These are phyloP conservation scores for Xestia rhomboidea DNA, from an alignment of 2,888 invertebrate species.

Conservation along the genomic window DNA sequence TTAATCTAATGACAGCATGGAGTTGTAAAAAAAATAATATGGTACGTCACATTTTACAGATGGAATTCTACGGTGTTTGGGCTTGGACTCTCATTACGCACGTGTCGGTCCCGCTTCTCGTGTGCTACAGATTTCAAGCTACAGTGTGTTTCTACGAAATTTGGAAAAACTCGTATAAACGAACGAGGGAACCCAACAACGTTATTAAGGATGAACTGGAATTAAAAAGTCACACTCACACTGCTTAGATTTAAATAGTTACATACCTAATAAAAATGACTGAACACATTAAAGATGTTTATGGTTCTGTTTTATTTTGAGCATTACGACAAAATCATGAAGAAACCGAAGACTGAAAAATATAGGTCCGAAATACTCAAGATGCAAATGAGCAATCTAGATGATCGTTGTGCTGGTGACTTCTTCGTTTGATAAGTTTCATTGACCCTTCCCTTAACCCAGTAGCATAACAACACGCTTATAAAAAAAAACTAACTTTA, in stretches of 20 bases:
- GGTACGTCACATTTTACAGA: conserved; percentile 70
- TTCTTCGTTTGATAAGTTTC: not conserved
- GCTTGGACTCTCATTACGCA: conserved; percentile 94
- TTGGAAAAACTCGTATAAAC: conserved; percentile 94
- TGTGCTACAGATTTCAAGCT: conserved; percentile 94
- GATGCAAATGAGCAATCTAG: too few relatives aligned
- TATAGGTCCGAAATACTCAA: not conserved
- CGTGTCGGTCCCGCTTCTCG: conserved; percentile 92
- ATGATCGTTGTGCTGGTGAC: not conserved
- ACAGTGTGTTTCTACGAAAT: conserved; percentile 94
- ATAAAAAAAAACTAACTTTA: too few relatives aligned
- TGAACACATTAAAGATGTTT: conserved; percentile 23
- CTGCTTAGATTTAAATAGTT: conserved; percentile 72
- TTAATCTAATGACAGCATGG: not conserved
- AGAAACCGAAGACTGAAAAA: not conserved
- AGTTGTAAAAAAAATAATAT: not conserved
- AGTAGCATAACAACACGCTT: not conserved
- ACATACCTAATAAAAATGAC: conserved; percentile 23
- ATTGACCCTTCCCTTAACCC: not conserved
- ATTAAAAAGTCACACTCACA: conserved; percentile 82
- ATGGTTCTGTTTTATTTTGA: conserved; percentile 30
- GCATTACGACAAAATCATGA: not conserved
- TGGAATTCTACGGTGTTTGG: conserved; percentile 93
- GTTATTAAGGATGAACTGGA: conserved; percentile 79
- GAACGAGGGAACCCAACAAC: conserved; percentile 76